These are phyloP conservation scores for Artemisiospiza belli DNA, from an alignment of 2,113 vertebrate species.

Conservation along the genomic window DNA sequence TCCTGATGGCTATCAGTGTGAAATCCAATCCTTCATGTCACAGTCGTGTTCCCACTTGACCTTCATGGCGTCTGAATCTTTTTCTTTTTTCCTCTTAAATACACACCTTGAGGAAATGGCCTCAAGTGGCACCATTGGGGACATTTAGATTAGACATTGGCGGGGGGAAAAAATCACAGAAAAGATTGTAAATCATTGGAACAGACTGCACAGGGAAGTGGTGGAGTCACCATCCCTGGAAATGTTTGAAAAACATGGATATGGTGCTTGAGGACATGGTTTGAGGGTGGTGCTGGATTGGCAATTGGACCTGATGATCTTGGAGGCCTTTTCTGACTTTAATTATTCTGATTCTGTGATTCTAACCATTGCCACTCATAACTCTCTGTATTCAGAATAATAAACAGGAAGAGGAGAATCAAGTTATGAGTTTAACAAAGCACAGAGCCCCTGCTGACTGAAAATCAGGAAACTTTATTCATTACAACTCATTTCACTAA, in stretches of 20 bases:
- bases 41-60: background rate
- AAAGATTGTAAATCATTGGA: background rate
- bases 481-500: constrained; percentile 16
- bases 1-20: background rate
- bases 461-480: constrained; percentile 47
- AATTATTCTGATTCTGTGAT: background rate
- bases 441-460: background rate
- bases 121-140: background rate
- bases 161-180: rapidly evolving
- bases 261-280: background rate
- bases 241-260: background rate
- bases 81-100: background rate
- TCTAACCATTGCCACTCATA: background rate
- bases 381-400: background rate
- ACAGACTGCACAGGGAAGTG: background rate
- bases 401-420: background rate
- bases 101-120: background rate
- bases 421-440: background rate
- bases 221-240: background rate
- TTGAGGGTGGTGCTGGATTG: background rate
- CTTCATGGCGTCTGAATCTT: background rate
- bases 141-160: background rate
- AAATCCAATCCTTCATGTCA: background rate
- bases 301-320: background rate
- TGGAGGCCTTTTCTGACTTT: background rate